Conservation (phyloP, 2,888 invertebrate genomes). For the Plagiodera versicolora region DNA sequence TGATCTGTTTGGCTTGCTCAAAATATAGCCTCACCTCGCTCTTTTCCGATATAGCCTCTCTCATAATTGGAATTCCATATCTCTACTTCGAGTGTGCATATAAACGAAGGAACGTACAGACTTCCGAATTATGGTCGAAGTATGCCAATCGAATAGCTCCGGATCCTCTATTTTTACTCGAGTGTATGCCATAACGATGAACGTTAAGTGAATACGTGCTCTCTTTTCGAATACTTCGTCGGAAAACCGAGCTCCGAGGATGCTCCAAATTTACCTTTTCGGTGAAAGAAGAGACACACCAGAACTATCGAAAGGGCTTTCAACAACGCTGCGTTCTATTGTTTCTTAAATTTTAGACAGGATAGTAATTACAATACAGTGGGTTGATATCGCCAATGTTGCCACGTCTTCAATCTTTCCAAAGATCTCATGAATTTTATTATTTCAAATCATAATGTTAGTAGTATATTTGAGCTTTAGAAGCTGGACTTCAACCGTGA, state of each 20-base stretch:
- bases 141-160: constrained; percentile 2
- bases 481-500: too few relatives aligned
- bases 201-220: constrained; percentile 4
- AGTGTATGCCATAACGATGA: not conserved
- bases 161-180: constrained; percentile 1
- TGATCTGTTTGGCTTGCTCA: too few relatives aligned
- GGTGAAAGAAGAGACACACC: not conserved
- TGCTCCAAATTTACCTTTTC: not conserved
- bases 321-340: too few relatives aligned
- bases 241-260: not conserved
- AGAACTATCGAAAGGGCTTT: too few relatives aligned
- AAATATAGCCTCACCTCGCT: too few relatives aligned
- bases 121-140: not conserved
- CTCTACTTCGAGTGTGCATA: not conserved
- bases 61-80: not conserved
- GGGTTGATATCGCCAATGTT: too few relatives aligned
- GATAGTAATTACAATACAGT: too few relatives aligned
- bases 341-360: too few relatives aligned
- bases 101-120: not conserved
- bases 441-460: too few relatives aligned
- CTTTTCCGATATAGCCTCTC: not conserved
- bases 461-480: too few relatives aligned
- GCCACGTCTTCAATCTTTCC: too few relatives aligned
- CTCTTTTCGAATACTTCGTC: not conserved
- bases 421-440: too few relatives aligned